Evolutionary conservation across 2,797 vertebrate genomes (phyloP), one percentile per base, ranked within the genome.

Genomic region (Gephyroberyx darwinii): DNA sequence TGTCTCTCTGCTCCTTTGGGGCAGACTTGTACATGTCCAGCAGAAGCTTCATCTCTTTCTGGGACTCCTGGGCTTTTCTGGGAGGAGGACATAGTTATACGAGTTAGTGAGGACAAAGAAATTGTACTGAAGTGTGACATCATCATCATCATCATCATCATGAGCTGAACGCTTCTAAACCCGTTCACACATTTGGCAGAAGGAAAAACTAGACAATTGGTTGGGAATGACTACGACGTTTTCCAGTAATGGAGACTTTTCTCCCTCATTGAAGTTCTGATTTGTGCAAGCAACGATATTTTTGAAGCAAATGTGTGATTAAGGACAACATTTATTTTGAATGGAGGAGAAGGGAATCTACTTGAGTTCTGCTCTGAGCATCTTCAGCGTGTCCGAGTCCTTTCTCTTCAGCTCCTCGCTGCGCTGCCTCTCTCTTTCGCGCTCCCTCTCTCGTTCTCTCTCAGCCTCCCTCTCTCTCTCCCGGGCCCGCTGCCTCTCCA

Each of bases 21-120:
- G 96, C 96, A 0, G 96, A 97, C 82, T 98, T 98, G 77, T 98
- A 98, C 96, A 98, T 98, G 84, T 98, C 96, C 82, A 98, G 69
- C 67, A 98, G 85, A 45, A 98, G 90, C 78, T 97, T 97, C 96
- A 98, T 97, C 91, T 98, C 96, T 84, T 96, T 97, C 91, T 98
- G 96, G 62, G 96, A 97, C 89, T 98, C 96, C 79, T 97, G 96
- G 30, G 96, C 96, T 92, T 97, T 98, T 89, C 96, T 98, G 78
- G 19, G 16, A 73, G 10, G 4, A 20, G 16, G 30, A 9, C 22
- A 62, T 14, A 62, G 10, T 5, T 2, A 10, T 0, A 20, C 13
- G 9, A 16, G 14, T 35, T 5, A 53, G 22, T 39, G 48, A 35
- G 45, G 2, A 80, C 22, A 48, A 30, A 33, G 39, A 43, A 19